Conservation (phyloP, 1,140 invertebrate genomes). For the Trypoxylus dichotomus region DNA sequence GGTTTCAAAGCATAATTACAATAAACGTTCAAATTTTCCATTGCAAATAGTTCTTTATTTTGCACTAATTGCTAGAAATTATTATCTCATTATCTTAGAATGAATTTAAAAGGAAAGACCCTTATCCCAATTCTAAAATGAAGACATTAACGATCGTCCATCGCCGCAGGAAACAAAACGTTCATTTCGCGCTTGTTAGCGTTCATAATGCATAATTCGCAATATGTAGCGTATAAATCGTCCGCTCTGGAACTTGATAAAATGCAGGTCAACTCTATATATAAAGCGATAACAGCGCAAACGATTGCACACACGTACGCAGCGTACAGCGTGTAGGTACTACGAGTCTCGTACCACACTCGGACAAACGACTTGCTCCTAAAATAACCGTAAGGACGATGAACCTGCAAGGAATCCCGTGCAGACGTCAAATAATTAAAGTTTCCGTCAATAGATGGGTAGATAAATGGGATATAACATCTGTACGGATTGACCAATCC, state of each 20-base stretch:
- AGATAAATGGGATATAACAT: no score
- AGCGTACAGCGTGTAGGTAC: neutral
- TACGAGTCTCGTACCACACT: neutral
- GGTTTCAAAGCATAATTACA: no score
- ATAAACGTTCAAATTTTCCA: no score
- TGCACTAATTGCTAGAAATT: no score
- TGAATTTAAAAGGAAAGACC: no score
- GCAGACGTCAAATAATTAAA: neutral
- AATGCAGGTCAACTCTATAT: neutral
- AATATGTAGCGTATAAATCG: neutral
- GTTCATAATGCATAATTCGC: neutral
- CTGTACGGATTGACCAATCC: no score
- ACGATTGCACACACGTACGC: neutral
- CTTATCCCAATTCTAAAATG: no score
- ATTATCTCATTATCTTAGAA: no score
- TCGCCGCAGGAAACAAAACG: no score
- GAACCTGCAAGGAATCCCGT: neutral
- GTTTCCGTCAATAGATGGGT: neutral
- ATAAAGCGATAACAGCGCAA: neutral
- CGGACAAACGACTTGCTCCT: neutral
- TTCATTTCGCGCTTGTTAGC: no score
- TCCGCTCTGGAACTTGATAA: neutral
- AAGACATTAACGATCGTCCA: no score
- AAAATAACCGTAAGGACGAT: neutral
- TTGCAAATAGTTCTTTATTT: no score